Base-by-base conservation (phyloP, 2,888 invertebrate species). In the Tetramorium bicarinatum region DNA sequence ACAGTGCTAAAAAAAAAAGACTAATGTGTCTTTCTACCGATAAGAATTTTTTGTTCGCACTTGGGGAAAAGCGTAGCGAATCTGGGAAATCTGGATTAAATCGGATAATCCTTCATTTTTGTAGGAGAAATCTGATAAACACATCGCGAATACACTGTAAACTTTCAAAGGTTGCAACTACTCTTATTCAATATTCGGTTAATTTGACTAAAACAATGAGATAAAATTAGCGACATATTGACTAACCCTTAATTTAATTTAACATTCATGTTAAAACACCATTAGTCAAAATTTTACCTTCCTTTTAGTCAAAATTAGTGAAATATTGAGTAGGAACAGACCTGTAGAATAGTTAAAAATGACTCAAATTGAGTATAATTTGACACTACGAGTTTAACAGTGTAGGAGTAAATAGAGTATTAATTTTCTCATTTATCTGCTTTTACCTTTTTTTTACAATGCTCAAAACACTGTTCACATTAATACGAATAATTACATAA, bases 21-120 rank as follows among this genome's bases (percentile, higher is more conserved):
- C 25, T 29, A 59, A 25, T 13, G 21, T 59, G n/a, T n/a, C 6
- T 38, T 25, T 25, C 4, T 56, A 21, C 13, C n/a, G 29, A 79
- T 34, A 21, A 67, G 11, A 54, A 38, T 44, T 71, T 75, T 79
- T 72, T 79, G 18, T 61, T 79, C n/a, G 18, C 41, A 67, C 6
- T 56, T 25, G 29, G 29, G 44, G 7, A 25, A 49, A 62, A 62
- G 38, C 52, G 21, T 38, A 15, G 25, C 21, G 29, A 64, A 38
- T 25, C 11, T 25, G 64, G 13, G 29, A 44, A 44, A 59, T 34
- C n/a, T 44, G 59, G 29, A 61, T 59, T 59, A 56, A 59, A 61
- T 44, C 59, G 18, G n/a, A n/a, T 41, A 59, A 11, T 41, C 11
- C 8, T 59, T 44, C 29, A 59, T 74, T 74, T 59, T 47, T 29